Evolutionary conservation across 2,797 vertebrate genomes (phyloP), one percentile per base, ranked within the genome.

Genomic region (Pantherophis alleghaniensis): DNA sequence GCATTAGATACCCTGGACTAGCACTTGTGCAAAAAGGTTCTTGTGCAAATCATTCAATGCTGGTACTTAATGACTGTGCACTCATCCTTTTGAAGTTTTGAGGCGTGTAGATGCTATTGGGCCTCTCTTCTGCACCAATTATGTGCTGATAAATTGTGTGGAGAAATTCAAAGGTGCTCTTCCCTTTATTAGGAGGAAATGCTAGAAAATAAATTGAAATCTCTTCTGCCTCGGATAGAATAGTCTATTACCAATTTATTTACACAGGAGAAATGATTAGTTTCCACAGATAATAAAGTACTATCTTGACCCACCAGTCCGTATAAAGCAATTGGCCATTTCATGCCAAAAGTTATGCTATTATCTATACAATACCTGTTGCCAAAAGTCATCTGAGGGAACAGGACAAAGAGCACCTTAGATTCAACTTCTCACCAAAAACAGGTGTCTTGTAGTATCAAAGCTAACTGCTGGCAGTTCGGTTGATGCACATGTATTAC

Each of bases 121-220:
- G 10, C 79, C 60, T 74, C 10, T 28, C 57, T 86, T 86, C 32
- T 47, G 26, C 87, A 51, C 32, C 12, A 47, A n/a, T 86, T 86
- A 11, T 86, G 42, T 51, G 10, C 63, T 74, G n/a, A 74, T 88
- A 7, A 88, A 42, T 88, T 56, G 88, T 16, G 57, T 18, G 13
- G 16, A 92, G 74, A 7, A 14, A n/a, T 59, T 42, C 14, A 18
- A 66, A 57, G 37, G 32, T 69, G 9, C 28, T 88, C 55, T 61
- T 22, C 32, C 91, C 88, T 59, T 83, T 92, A 89, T 92, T 59
- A 61, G n/a, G 53, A 74, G 28, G n/a, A 86, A 89, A 61, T 89
- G 13, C 66, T 61, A 51, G 26, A 86, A 86, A 61, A 61, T 91
- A 51, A 22, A 61, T 53, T 60, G 61, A 86, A 61, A 32, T 61